Evolutionary conservation across 2,888 invertebrate species (phyloP).

Genomic region (Oligia latruncula): DNA sequence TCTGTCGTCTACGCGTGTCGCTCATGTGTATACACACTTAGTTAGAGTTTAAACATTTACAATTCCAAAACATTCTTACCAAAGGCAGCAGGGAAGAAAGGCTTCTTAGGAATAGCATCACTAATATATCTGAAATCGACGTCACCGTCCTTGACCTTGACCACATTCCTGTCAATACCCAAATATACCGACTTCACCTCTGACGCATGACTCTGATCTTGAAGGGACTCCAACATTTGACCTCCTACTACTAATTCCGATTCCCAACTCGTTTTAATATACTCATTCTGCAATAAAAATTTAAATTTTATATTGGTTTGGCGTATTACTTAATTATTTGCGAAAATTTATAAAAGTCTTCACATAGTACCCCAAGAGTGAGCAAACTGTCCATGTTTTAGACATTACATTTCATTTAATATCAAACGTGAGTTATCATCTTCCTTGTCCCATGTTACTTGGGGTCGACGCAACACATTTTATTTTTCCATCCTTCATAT

Average conservation of each 20-base stretch:
- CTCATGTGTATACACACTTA: neutral
- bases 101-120: constrained; percentile 85
- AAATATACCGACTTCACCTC: constrained; percentile 81
- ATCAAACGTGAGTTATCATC: neutral
- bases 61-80: constrained; percentile 20
- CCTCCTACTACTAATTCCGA: constrained; percentile 73
- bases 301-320: neutral
- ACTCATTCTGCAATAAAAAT: constrained; percentile 66
- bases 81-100: constrained; percentile 87
- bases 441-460: neutral
- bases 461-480: neutral
- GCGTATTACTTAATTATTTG: neutral
- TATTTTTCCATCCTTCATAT: neutral
- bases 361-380: no score
- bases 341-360: no score
- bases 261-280: constrained; percentile 35
- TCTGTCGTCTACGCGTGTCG: neutral
- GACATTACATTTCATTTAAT: neutral
- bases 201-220: constrained; percentile 68
- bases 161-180: constrained; percentile 84
- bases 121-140: constrained; percentile 88
- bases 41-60: neutral
- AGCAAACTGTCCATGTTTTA: neutral
- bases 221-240: constrained; percentile 80
- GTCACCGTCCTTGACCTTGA: constrained; percentile 83